A percentile compares a stretch with the other conserved stretches of the same genome.
Evolutionary conservation across 2,113 vertebrate genomes (phyloP).

Genomic region (Dendrocopos noguchii): DNA sequence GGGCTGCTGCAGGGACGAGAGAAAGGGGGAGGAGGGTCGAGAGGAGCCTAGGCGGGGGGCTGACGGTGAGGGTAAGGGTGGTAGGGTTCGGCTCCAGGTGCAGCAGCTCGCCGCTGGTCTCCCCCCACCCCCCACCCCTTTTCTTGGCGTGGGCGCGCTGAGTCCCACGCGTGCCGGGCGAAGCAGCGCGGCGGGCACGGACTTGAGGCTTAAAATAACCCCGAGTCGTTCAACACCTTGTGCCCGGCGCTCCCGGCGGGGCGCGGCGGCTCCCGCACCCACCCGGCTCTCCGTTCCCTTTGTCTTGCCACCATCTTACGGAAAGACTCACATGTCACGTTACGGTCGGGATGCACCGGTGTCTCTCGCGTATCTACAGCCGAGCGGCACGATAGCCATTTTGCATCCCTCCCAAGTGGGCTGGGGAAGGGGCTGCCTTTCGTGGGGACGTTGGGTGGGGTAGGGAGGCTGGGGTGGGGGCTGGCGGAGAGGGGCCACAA

Average conservation of each 20-base stretch:
- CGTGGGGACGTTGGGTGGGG: neutral
- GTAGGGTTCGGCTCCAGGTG: neutral
- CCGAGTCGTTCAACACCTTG: constrained; percentile 29
- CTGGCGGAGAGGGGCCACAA: neutral
- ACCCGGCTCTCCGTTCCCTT: constrained; percentile 66
- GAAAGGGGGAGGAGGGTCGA: constrained; percentile 25
- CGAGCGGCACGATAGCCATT: constrained; percentile 74
- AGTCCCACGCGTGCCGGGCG: neutral
- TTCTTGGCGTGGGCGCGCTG: neutral
- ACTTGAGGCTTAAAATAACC: constrained; percentile 40
- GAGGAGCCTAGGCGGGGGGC: constrained; percentile 27
- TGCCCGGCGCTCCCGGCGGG: neutral
- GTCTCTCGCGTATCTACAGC: constrained; percentile 63
- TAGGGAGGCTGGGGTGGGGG: neutral
- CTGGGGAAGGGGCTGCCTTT: constrained; percentile 57
- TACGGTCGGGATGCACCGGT: constrained; percentile 53
- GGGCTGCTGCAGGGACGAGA: constrained; percentile 39
- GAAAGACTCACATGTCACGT: constrained; percentile 74
- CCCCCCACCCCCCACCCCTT: neutral
- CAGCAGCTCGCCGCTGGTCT: neutral
- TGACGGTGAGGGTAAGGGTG: neutral
- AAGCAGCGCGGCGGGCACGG: neutral
- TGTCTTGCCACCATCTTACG: constrained; percentile 78
- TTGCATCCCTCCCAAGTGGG: constrained; percentile 72
- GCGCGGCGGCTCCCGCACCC: neutral